Conservation (phyloP, 2,797 vertebrate species). For the Rhynchonycteris naso region DNA sequence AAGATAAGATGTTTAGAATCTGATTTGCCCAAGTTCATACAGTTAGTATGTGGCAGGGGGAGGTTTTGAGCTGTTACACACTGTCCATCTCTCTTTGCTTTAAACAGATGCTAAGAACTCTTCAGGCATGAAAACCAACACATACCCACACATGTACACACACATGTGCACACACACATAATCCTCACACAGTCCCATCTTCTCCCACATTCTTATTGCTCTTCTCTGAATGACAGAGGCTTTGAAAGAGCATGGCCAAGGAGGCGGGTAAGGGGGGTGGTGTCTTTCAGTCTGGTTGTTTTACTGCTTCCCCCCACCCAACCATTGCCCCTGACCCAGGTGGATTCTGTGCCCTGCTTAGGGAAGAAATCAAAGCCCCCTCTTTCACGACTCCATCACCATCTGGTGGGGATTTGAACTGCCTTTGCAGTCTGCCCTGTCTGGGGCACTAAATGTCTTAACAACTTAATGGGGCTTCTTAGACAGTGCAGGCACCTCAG, state of each 20-base stretch:
- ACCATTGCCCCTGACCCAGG: constrained; percentile 42
- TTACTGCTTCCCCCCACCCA: neutral
- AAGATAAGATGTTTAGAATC: neutral
- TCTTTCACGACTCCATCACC: constrained; percentile 54
- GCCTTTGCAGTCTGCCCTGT: constrained; percentile 81
- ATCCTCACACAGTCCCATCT: neutral
- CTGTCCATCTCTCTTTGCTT: neutral
- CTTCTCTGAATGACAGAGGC: neutral
- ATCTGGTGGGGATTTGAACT: constrained; percentile 85
- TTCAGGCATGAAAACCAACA: constrained; percentile 4
- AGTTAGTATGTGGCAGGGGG: neutral
- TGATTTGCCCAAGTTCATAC: constrained; percentile 3
- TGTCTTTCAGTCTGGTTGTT: neutral
- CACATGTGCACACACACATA: neutral
- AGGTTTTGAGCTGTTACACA: neutral
- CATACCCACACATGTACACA: neutral
- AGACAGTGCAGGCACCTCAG: constrained; percentile 50
- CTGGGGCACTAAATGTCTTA: constrained; percentile 82
- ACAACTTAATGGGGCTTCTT: constrained; percentile 82
- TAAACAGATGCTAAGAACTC: neutral
- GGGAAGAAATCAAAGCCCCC: constrained; percentile 40
- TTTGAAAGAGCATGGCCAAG: neutral
- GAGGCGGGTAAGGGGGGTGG: neutral
- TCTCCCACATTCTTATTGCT: neutral
- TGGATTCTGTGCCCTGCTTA: neutral